A percentile compares a stretch with the other conserved stretches of the same genome.
phyloP scores from a whole-genome alignment of 1,140 invertebrate genomes.

The Plutomurus gul region DNA sequence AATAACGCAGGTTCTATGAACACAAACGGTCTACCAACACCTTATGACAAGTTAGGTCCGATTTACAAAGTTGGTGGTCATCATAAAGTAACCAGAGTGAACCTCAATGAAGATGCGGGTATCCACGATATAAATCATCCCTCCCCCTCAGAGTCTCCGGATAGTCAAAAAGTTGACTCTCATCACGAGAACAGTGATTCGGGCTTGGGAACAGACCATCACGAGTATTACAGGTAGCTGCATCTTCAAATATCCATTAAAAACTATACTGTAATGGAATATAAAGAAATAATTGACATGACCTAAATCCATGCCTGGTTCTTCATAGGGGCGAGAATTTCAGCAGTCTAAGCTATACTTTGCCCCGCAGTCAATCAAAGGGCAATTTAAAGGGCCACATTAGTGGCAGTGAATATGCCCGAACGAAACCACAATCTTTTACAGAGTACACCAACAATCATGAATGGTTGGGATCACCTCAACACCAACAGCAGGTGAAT shows the following conservation, averaged over 20 bases:
- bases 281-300: background rate
- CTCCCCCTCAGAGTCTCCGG: constrained; percentile 44
- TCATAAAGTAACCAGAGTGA: constrained; percentile 1
- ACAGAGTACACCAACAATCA: constrained; percentile 19
- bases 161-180: constrained; percentile 49
- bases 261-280: background rate
- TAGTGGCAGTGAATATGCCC: constrained; percentile 13
- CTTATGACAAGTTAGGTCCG: background rate
- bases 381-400: constrained; percentile 10
- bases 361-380: constrained; percentile 31
- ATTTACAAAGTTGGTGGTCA: background rate
- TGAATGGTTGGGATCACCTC: constrained; percentile 2
- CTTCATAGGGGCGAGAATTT: constrained; percentile 43
- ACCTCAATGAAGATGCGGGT: background rate
- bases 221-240: constrained; percentile 53
- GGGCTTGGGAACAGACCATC: constrained; percentile 55
- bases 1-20: background rate
- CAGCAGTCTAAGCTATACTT: constrained; percentile 43
- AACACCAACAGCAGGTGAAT: constrained; percentile 11
- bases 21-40: background rate
- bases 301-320: background rate
- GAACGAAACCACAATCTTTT: constrained; percentile 12
- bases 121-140: constrained; percentile 34
- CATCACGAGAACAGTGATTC: constrained; percentile 55
- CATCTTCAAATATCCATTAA: background rate